These are phyloP conservation scores for Amblyornis subalaris DNA, from an alignment of 2,113 vertebrate species.

Conservation along the genomic window DNA sequence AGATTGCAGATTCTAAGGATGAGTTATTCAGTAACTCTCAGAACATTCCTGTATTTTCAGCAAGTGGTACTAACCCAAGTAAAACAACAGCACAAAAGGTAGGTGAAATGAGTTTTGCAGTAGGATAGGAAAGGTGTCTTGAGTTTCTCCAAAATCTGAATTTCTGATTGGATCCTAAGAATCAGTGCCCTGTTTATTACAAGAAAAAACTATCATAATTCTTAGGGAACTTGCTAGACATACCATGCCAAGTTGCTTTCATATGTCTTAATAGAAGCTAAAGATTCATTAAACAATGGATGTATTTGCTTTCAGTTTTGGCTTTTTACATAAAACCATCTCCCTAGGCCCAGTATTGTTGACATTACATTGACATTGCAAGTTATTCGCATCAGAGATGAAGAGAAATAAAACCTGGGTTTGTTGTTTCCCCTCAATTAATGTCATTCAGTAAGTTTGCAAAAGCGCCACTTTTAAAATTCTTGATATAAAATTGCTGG, in stretches of 20 bases:
- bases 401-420: neutral
- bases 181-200: neutral
- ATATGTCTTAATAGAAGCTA: neutral
- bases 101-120: neutral
- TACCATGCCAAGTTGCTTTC: neutral
- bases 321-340: neutral
- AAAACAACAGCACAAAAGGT: constrained; percentile 74
- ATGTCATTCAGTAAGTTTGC: neutral
- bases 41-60: constrained; percentile 61
- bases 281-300: neutral
- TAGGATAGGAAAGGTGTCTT: neutral
- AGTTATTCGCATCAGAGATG: neutral
- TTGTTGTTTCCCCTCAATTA: neutral
- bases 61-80: constrained; percentile 40
- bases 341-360: neutral
- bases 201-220: neutral
- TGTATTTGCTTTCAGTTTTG: neutral
- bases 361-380: neutral
- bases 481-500: neutral
- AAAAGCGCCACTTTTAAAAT: neutral
- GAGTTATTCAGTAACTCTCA: constrained; percentile 75
- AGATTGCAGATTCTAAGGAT: constrained; percentile 84
- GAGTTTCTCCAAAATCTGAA: neutral
- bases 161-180: neutral
- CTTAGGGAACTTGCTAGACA: neutral